Conservation (phyloP, 2,797 vertebrate genomes). For the Diglossa cyanea region DNA sequence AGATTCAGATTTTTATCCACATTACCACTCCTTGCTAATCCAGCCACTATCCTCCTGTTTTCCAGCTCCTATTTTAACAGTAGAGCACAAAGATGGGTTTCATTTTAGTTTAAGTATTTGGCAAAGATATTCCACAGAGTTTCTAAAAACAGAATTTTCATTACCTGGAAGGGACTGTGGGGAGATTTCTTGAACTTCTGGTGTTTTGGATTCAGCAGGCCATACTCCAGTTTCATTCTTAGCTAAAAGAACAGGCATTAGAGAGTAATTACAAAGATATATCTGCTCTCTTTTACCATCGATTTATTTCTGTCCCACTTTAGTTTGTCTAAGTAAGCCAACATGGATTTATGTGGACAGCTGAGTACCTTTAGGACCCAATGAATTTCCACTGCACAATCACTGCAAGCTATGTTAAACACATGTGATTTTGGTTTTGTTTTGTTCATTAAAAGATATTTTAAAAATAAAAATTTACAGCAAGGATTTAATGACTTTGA, state of each 20-base stretch:
- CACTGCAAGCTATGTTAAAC: neutral
- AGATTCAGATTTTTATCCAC: neutral
- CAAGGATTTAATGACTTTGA: neutral
- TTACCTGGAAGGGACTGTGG: constrained; percentile 72
- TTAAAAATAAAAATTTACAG: neutral
- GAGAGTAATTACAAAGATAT: neutral
- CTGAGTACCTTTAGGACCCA: neutral
- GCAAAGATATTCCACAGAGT: neutral
- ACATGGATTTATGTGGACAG: neutral
- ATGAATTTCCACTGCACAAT: neutral
- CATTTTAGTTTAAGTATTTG: neutral
- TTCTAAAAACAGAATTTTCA: constrained; percentile 16
- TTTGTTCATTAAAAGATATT: neutral
- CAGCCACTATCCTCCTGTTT: neutral
- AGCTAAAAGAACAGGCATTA: constrained; percentile 51
- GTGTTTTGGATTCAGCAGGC: constrained; percentile 78
- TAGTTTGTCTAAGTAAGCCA: neutral
- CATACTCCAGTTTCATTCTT: constrained; percentile 73
- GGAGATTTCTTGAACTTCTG: constrained; percentile 72
- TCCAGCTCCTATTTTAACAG: neutral
- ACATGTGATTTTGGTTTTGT: neutral
- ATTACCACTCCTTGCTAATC: neutral
- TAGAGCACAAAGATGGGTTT: neutral
- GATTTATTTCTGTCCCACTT: neutral
- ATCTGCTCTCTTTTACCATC: neutral